These are phyloP conservation scores for Drosophila baimaii DNA, from an alignment of 1,140 invertebrate genomes.

Conservation along the genomic window DNA sequence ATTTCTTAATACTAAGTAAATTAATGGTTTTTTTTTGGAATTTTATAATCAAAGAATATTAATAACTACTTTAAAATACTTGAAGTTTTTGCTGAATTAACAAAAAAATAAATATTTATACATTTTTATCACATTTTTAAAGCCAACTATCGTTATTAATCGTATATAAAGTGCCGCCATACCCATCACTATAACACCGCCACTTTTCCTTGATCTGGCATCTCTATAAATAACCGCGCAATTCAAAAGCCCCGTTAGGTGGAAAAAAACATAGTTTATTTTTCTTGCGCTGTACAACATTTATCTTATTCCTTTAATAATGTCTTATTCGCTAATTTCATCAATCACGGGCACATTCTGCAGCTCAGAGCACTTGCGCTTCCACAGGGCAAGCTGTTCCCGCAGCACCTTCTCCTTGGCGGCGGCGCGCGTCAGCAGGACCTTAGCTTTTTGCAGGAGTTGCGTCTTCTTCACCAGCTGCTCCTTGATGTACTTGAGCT, in stretches of 20 bases:
- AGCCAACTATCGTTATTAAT: neutral
- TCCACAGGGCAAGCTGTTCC: constrained; percentile 77
- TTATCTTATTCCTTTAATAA: constrained; percentile 42
- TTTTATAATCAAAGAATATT: neutral
- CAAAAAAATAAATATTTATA: neutral
- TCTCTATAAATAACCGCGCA: neutral
- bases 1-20: no score
- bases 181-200: neutral
- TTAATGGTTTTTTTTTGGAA: no score
- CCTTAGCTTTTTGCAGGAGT: constrained; percentile 86
- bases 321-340: constrained; percentile 80
- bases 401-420: constrained; percentile 82
- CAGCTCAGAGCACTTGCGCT: constrained; percentile 81
- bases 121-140: neutral
- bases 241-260: neutral
- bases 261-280: constrained; percentile 27
- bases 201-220: constrained; percentile 14
- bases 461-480: constrained; percentile 86
- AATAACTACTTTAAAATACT: neutral
- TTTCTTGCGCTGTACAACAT: constrained; percentile 54
- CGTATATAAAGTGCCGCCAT: neutral
- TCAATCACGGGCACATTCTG: constrained; percentile 84
- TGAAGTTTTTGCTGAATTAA: neutral
- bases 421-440: constrained; percentile 77
- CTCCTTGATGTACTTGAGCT: constrained; percentile 84